Evolutionary conservation across 2,797 vertebrate species (phyloP).

Genomic region (Odontamblyopus lacepedii): DNA sequence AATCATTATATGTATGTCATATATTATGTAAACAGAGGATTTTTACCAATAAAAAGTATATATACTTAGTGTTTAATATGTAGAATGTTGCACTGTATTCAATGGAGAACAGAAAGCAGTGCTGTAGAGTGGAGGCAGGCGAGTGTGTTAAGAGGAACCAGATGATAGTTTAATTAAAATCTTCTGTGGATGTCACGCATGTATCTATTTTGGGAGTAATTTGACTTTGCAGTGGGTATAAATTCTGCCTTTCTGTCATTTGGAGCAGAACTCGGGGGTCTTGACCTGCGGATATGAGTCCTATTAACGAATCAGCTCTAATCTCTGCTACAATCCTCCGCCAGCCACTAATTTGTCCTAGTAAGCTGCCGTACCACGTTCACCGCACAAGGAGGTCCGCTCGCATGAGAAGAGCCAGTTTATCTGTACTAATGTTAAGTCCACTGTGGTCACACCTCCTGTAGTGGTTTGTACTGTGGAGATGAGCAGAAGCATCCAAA

Average conservation of each 20-base stretch:
- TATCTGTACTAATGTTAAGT: slow-evolving; percentile 47
- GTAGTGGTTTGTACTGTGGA: slow-evolving; percentile 6
- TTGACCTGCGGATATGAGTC: slow-evolving; percentile 36
- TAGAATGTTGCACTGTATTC: slow-evolving; percentile 6
- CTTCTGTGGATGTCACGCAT: slow-evolving; percentile 20
- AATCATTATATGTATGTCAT: too few species aligned
- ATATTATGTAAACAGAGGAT: too few species aligned
- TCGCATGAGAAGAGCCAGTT: slow-evolving; percentile 42
- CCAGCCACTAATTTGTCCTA: slow-evolving; percentile 29
- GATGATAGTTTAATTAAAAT: slow-evolving; percentile 37
- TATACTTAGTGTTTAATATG: too few species aligned
- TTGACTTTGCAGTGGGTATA: slow-evolving; percentile 5
- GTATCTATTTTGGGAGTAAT: slow-evolving; percentile 11
- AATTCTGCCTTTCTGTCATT: slow-evolving; percentile 23
- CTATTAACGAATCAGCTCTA: slow-evolving; percentile 37
- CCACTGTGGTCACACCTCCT: slow-evolving; percentile 23
- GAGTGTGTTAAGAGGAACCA: slow-evolving; percentile 19
- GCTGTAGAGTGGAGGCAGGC: slow-evolving; percentile 13
- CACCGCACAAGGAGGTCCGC: slow-evolving; percentile 47
- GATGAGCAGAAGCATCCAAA: slow-evolving; percentile 26
- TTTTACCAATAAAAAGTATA: too few species aligned
- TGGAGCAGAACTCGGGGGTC: slow-evolving; percentile 32
- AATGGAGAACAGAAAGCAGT: slow-evolving; percentile 43
- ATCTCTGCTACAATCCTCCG: slow-evolving; percentile 34
- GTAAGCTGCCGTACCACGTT: slow-evolving; percentile 30